A percentile compares a stretch with the other conserved stretches of the same genome.
Evolutionary conservation across 2,888 invertebrate genomes (phyloP).

Genomic region (Pyrrhosoma nymphula): DNA sequence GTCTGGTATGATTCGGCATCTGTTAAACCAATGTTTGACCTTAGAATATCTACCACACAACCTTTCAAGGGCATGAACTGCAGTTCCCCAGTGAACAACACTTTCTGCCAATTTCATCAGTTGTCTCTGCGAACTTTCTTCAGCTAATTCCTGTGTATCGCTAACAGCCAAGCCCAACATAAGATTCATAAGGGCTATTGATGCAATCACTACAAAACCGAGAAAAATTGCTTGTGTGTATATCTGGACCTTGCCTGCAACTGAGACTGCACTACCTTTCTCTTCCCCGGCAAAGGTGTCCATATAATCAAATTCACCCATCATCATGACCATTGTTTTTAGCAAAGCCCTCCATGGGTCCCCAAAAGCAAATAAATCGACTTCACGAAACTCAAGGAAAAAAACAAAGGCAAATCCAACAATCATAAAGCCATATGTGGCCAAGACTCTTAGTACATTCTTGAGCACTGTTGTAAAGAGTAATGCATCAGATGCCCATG

Average conservation of each 20-base stretch:
- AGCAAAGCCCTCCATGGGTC: constrained; percentile 80
- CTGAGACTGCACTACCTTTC: constrained; percentile 76
- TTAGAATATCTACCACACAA: not conserved
- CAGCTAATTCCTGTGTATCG: constrained; percentile 76
- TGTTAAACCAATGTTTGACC: not conserved
- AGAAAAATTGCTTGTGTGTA: constrained; percentile 79
- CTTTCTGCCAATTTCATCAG: constrained; percentile 40
- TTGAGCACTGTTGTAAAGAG: constrained; percentile 81
- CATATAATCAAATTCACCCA: constrained; percentile 81
- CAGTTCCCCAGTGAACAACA: constrained; percentile 76
- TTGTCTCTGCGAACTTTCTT: constrained; percentile 44
- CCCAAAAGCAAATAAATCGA: constrained; percentile 76
- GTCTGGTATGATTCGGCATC: not conserved
- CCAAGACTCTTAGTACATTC: constrained; percentile 76
- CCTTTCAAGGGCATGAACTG: not conserved
- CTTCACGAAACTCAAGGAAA: constrained; percentile 16
- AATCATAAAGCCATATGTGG: constrained; percentile 45
- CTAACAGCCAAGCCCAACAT: constrained; percentile 81
- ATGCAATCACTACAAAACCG: constrained; percentile 79
- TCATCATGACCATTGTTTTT: constrained; percentile 83
- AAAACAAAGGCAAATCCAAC: constrained; percentile 41
- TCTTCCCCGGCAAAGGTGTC: constrained; percentile 77
- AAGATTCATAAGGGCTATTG: constrained; percentile 81
- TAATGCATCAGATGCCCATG: constrained; percentile 81
- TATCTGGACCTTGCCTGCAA: constrained; percentile 74